A percentile compares a stretch with the other conserved stretches of the same genome.
Evolutionary conservation across 2,113 vertebrate species (phyloP).

Genomic region (Ptychochromis oligacanthus): DNA sequence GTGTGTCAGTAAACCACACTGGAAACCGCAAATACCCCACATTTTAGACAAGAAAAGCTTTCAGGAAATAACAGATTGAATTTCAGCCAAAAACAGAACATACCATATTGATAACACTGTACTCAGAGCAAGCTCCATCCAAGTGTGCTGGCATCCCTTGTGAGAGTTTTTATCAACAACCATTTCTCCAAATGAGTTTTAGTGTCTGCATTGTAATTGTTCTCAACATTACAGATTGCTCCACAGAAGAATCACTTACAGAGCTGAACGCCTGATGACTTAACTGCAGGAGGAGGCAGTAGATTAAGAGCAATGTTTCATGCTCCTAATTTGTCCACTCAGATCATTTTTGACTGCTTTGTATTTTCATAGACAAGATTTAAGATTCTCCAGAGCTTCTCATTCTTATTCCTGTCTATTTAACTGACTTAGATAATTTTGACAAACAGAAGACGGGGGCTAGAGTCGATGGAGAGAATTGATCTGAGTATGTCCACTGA

Average conservation of each 20-base stretch:
- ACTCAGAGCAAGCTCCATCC: background rate
- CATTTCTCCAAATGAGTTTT: constrained; percentile 47
- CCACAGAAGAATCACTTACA: constrained; percentile 26
- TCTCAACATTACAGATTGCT: constrained; percentile 26
- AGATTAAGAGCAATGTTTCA: constrained; percentile 29
- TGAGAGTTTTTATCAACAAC: constrained; percentile 41
- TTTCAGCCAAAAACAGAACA: constrained; percentile 22
- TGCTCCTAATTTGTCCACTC: constrained; percentile 10
- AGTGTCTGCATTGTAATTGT: constrained; percentile 10
- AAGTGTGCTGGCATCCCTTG: constrained; percentile 25
- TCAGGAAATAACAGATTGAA: constrained; percentile 24
- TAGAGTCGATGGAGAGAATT: constrained; percentile 27
- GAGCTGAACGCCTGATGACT: constrained; percentile 23
- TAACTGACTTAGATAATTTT: constrained; percentile 30
- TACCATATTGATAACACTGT: constrained; percentile 27
- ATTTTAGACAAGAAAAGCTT: background rate
- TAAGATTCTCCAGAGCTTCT: constrained; percentile 19
- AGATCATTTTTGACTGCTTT: background rate
- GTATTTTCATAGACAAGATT: constrained; percentile 7
- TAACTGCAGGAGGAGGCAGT: constrained; percentile 16
- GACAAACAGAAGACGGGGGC: constrained; percentile 34
- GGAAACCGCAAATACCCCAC: background rate
- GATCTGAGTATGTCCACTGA: constrained; percentile 29
- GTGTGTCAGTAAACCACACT: background rate
- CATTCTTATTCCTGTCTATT: constrained; percentile 6